Evolutionary conservation across 2,797 vertebrate species (phyloP), one percentile per base, ranked within the genome.

Genomic region (Mormyrus proboscirostris): DNA sequence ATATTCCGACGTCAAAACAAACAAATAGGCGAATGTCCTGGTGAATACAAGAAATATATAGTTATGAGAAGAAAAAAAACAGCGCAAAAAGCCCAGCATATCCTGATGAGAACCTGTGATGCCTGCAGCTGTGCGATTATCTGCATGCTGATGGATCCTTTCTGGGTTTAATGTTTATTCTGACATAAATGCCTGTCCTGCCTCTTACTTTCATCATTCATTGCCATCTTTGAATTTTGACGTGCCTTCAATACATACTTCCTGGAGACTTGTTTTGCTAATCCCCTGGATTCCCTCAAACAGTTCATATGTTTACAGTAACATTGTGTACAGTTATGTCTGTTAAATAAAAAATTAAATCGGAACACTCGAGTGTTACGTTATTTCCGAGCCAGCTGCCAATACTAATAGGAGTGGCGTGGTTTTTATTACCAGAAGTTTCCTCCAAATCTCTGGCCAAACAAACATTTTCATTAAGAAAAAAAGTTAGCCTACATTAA

Each of bases 341-440:
- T 25, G 82, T n/a, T 41, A 57, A 57, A 87, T 53, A 25, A 59
- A 9, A 57, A 57, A 57, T 44, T 59, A n/a, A 59, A 59, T 25
- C 10, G 38, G 53, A 89, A 44, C 14, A 55, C 51, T 38, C 0
- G 65, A 86, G 57, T 16, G 89, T 92, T 91, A 93, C 89, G 91
- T 94, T 90, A 93, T 89, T 92, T 95, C 91, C 90, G 91, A 86
- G 88, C 84, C 86, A 89, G 65, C 91, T 90, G 92, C 86, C 92
- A 92, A 53, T 57, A 76, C 33, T 92, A 89, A 92, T 90, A 91
- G 55, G 79, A 83, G 65, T 87, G 53, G 84, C 22, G 38, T 65
- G 86, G 87, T 84, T 86, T 88, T 88, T 65, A 89, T 89, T 88
- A 90, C 50, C 89, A 51, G 57, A 65, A 88, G 87, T 84, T 57